phyloP scores from a whole-genome alignment of 2,888 invertebrate species.

The Himalopsyche tibetana region DNA sequence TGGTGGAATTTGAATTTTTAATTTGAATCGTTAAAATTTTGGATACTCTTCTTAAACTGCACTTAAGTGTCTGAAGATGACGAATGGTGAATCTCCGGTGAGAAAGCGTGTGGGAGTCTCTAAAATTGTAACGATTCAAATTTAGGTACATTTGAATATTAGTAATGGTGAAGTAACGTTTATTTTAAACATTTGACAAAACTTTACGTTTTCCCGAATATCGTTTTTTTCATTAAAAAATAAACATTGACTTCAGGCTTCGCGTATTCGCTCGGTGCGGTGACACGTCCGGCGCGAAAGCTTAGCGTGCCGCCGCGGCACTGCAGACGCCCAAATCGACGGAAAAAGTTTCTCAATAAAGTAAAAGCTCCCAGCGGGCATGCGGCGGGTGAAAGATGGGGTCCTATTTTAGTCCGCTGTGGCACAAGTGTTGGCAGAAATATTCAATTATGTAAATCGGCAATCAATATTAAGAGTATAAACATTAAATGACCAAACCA shows the following conservation, averaged over 20 bases:
- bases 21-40: no score
- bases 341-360: slow-evolving; percentile 28
- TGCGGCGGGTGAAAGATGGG: background rate
- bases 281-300: background rate
- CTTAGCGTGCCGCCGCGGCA: background rate
- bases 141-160: no score
- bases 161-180: no score
- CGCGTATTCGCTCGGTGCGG: background rate
- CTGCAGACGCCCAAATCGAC: background rate
- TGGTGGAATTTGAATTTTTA: no score
- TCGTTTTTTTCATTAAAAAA: background rate
- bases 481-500: background rate
- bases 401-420: slow-evolving; percentile 43
- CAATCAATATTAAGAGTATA: slow-evolving; percentile 37
- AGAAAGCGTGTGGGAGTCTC: no score
- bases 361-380: background rate
- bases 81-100: no score
- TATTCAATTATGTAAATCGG: slow-evolving; percentile 54
- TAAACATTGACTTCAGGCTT: background rate
- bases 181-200: background rate
- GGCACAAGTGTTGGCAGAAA: slow-evolving; percentile 42
- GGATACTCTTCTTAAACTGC: no score
- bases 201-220: background rate
- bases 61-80: no score
- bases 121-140: no score